A percentile compares a stretch with the other conserved stretches of the same genome.
Conservation (phyloP, 37 sponge, comb jelly and placozoan genomes). For the Oopsacas minuta region DNA sequence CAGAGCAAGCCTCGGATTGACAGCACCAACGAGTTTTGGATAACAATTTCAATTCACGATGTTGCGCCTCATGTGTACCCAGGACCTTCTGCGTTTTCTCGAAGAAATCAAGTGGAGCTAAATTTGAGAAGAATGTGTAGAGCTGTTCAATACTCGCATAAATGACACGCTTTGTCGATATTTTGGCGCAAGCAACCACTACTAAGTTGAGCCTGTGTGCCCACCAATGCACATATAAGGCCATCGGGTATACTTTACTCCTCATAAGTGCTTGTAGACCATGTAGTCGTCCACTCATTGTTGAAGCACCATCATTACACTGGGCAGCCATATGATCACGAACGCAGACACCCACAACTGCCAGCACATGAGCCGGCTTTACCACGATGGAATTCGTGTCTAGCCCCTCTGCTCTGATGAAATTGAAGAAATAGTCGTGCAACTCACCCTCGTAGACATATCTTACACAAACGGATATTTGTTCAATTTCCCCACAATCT, state of each 20-base stretch:
- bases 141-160: neutral
- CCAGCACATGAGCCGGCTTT: neutral
- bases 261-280: neutral
- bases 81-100: neutral
- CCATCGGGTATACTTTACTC: neutral
- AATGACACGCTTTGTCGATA: neutral
- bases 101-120: neutral
- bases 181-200: neutral
- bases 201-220: conserved; percentile 14
- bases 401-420: neutral
- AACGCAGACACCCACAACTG: neutral
- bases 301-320: neutral
- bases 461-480: conserved; percentile 6
- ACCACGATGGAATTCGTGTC: neutral
- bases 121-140: neutral
- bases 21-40: neutral
- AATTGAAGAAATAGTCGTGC: conserved; percentile 2
- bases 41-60: neutral
- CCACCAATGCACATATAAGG: neutral
- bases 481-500: conserved; percentile 9
- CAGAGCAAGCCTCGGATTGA: neutral
- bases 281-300: neutral
- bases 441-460: neutral
- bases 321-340: neutral
- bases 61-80: neutral